Percentiles rank a stretch among this genome's conserved stretches.
Evolutionary conservation across 2,888 invertebrate species (phyloP).

Genomic region (Drosophila algonquin): DNA sequence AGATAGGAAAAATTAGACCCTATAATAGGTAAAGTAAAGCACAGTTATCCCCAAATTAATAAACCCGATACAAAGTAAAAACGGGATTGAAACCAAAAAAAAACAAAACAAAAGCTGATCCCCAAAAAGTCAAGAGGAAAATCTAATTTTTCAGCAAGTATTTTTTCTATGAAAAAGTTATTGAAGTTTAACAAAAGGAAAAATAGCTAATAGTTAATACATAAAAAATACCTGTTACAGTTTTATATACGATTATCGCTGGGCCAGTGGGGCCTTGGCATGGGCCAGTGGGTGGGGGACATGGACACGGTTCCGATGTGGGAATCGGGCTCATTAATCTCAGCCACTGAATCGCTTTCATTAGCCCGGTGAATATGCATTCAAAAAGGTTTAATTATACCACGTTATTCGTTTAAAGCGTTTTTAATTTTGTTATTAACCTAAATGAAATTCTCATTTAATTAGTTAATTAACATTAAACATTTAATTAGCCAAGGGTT

Average conservation of each 20-base stretch:
- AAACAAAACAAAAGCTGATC: constrained; percentile 17
- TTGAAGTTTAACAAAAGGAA: constrained; percentile 18
- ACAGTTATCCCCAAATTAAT: constrained; percentile 48
- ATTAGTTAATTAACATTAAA: constrained; percentile 61
- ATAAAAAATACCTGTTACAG: constrained; percentile 15
- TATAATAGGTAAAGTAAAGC: constrained; percentile 45
- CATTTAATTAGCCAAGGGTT: constrained; percentile 56
- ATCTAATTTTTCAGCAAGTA: constrained; percentile 51
- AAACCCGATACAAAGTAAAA: constrained; percentile 25
- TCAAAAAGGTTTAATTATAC: constrained; percentile 33
- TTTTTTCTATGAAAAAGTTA: constrained; percentile 75
- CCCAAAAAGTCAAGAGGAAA: constrained; percentile 27
- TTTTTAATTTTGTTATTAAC: constrained; percentile 48
- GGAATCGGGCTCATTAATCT: constrained; percentile 33
- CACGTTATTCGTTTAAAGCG: constrained; percentile 37
- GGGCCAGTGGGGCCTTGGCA: background rate
- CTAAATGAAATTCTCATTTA: constrained; percentile 42
- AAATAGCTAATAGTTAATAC: constrained; percentile 31
- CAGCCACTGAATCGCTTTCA: constrained; percentile 14
- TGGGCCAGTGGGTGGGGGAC: background rate
- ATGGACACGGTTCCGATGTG: too few relatives aligned
- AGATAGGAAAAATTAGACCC: constrained; percentile 26
- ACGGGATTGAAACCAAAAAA: constrained; percentile 21
- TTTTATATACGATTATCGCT: constrained; percentile 13
- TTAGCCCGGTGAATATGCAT: constrained; percentile 15